Conservation (phyloP, 2,113 vertebrate genomes). For the Euleptes europaea region DNA sequence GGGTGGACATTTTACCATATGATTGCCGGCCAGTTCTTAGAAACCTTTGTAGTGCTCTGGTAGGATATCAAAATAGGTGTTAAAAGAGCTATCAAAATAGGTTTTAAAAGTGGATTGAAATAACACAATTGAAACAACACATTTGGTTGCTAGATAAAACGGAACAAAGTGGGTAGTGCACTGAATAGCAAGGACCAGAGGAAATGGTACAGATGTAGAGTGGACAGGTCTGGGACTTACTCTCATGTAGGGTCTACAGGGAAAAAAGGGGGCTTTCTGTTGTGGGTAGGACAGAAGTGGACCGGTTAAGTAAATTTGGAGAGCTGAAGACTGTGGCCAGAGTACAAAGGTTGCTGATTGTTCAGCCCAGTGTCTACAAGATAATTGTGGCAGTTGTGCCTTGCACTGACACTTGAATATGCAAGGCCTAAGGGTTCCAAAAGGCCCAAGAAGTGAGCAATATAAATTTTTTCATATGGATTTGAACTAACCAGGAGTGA, state of each 20-base stretch:
- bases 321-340: too few relatives aligned
- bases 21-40: neutral
- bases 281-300: neutral
- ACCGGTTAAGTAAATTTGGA: neutral
- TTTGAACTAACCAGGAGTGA: too few relatives aligned
- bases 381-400: too few relatives aligned
- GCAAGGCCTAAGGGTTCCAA: too few relatives aligned
- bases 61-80: too few relatives aligned
- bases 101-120: neutral
- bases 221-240: neutral
- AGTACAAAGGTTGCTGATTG: neutral
- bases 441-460: too few relatives aligned
- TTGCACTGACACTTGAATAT: too few relatives aligned
- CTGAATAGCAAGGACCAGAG: neutral
- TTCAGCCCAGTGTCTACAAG: neutral
- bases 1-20: neutral
- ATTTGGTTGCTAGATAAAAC: neutral
- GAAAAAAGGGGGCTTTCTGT: too few relatives aligned
- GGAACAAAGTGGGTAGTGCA: neutral
- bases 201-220: too few relatives aligned
- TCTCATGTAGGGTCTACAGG: too few relatives aligned
- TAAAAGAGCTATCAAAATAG: neutral
- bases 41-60: neutral
- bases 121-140: neutral
- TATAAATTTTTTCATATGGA: too few relatives aligned